Conservation (phyloP, 2,797 vertebrate species). For the Clarias platycephalus region DNA sequence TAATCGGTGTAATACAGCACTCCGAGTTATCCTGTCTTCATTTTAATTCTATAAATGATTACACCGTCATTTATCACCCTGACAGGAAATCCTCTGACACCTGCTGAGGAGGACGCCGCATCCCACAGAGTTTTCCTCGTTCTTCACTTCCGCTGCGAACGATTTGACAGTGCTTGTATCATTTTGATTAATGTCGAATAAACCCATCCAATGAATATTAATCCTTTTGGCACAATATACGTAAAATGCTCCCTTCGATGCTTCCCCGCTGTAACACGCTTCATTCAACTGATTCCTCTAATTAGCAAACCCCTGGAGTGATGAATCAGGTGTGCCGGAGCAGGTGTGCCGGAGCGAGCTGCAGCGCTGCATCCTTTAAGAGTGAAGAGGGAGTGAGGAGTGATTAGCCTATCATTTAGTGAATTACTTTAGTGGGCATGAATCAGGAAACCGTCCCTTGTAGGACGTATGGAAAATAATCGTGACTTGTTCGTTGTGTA, state of each 20-base stretch:
- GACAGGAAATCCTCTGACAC: slow-evolving; percentile 41
- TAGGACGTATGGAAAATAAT: slow-evolving; percentile 6
- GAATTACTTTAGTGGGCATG: slow-evolving; percentile 9
- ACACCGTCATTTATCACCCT: slow-evolving; percentile 51
- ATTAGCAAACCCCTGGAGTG: slow-evolving; percentile 17
- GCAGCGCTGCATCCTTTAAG: neutral
- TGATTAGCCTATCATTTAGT: neutral
- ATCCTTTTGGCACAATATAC: neutral
- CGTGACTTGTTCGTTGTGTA: neutral
- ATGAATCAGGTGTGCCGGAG: slow-evolving; percentile 6
- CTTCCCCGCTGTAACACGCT: neutral
- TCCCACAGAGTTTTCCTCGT: neutral
- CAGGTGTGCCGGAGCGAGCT: neutral
- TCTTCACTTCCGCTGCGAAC: neutral
- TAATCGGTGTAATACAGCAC: slow-evolving; percentile 41
- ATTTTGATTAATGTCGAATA: slow-evolving; percentile 26
- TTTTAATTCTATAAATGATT: slow-evolving; percentile 52
- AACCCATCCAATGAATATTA: slow-evolving; percentile 20
- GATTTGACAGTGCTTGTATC: slow-evolving; percentile 7
- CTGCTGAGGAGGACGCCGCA: neutral
- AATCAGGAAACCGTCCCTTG: slow-evolving; percentile 12
- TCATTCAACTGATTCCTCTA: slow-evolving; percentile 30
- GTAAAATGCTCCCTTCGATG: neutral
- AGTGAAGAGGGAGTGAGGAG: neutral
- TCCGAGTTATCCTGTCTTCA: slow-evolving; percentile 41